Base-by-base conservation (phyloP, 1,140 invertebrate species). In the Drosophila punjabiensis region DNA sequence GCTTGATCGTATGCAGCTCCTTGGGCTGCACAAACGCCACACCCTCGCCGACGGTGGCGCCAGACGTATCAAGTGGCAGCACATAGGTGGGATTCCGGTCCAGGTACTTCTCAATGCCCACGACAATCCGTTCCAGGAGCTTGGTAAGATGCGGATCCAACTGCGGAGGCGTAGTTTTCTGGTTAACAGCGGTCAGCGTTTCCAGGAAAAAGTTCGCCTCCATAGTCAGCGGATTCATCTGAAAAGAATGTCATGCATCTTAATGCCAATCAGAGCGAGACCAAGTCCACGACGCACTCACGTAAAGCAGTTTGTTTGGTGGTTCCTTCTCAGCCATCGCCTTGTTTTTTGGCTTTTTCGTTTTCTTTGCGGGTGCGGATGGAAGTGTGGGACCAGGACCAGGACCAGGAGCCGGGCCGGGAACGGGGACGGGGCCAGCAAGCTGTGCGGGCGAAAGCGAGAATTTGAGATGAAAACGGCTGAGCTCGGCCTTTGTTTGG, bases 141-240 rank as follows among this genome's bases (percentile, higher is more conserved):
- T 81, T 59, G 8, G 76, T 52, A 28, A 92, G 69, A 32, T 79
- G 52, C n/a, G 76, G 75, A 79, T 92, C 91, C 61, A 86, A 52
- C 63, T 89, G 76, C 9, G 67, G 45, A 18, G 65, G 45, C 39
- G 18, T 52, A 13, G 8, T 63, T 9, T 80, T 61, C 14, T 52
- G 48, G 16, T 48, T 85, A 9, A 66, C 71, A 9, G 61, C 30
- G 13, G 74, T 75, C 10, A 92, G 55, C 6, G 82, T 82, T 10
- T 92, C 75, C 30, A 92, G 43, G 50, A 92, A 92, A 32, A 77
- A 80, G 41, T 61, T 68, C 1, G 91, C 85, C 39, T 92, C 91
- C 64, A 92, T 47, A 3, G 91, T 91, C 20, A 92, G 47, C 0
- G 91, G 91, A 78, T 92, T 91, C 30, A 92, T 41, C 91, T 92